Base-by-base conservation (phyloP, 2,797 vertebrate genomes). In the Jordanella pulchra region DNA sequence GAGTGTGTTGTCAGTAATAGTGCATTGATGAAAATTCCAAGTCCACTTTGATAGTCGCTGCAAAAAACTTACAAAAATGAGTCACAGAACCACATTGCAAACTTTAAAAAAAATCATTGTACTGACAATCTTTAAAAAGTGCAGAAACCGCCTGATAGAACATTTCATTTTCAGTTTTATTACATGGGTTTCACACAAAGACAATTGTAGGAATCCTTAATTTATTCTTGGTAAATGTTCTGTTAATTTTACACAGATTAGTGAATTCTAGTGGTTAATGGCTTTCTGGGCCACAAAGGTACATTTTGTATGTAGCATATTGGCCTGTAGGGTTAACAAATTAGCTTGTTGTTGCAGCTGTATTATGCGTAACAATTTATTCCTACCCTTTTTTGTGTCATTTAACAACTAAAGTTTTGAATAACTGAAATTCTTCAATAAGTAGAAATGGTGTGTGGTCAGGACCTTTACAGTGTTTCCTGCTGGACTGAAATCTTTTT, bases 271-370 rank as follows among this genome's bases (percentile, higher is more conserved):
- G 50, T n/a, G 23, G 50, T 0, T n/a, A 11, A n/a, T n/a, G 9
- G 50, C 21, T 53, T 21, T 53, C 50, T 53, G 7, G 50, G 25
- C 50, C 23, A 53, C 23, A 25, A 23, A 45, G 44, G 11, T 7
- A 53, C 6, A 6, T 50, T 50, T 50, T n/a, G n/a, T 50, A 50
- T 50, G 48, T 50, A 18, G 48, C 48, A 50, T 21, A 50, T 21
- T 50, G 18, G 17, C 48, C 48, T 50, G 17, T 21, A 50, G 48
- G 18, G 48, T 21, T 50, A 18, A 50, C 48, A 18, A 21, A 50
- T 17, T 17, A 75, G 61, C 63, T 71, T 78, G 71, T 71, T 79
- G 66, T 73, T 71, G 77, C 65, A 66, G n/a, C 55, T 75, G 77
- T 53, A 53, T 55, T 28, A 48, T 53, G 66, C 47, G 64, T 47